phyloP scores from a whole-genome alignment of 2,113 vertebrate genomes.

The Tachycineta bicolor region DNA sequence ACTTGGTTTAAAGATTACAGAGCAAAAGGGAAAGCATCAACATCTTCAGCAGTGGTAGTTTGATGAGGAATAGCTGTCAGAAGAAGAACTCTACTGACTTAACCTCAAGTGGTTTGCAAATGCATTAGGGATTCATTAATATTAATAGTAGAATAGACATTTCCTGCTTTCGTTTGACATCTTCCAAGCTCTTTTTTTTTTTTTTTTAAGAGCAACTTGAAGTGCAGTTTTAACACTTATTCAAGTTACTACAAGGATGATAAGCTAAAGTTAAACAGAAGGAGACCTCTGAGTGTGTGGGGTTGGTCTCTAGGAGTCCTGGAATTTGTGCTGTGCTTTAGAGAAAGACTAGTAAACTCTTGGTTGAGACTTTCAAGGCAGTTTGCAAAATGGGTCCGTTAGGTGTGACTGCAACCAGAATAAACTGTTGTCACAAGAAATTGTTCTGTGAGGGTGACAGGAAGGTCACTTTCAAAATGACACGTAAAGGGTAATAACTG shows the following conservation, averaged over 20 bases:
- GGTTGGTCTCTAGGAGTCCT: slow-evolving; percentile 42
- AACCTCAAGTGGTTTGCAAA: slow-evolving; percentile 53
- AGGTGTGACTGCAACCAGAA: not conserved
- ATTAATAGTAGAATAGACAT: slow-evolving; percentile 54
- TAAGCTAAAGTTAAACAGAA: slow-evolving; percentile 51
- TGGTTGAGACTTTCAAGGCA: not conserved
- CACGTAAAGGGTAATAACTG: not conserved
- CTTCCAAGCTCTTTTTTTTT: not conserved
- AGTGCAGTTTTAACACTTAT: slow-evolving; percentile 39
- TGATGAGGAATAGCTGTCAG: slow-evolving; percentile 42
- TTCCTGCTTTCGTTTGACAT: slow-evolving; percentile 48
- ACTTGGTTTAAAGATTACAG: slow-evolving; percentile 47
- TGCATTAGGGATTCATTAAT: slow-evolving; percentile 62
- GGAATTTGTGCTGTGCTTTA: slow-evolving; percentile 47
- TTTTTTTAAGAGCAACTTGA: slow-evolving; percentile 2
- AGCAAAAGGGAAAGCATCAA: slow-evolving; percentile 63
- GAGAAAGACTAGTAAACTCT: not conserved
- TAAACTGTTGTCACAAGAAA: not conserved
- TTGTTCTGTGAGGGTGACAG: not conserved
- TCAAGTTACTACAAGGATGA: slow-evolving; percentile 21
- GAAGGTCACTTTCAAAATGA: slow-evolving; percentile 11
- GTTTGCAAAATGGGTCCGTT: not conserved
- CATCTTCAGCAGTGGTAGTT: slow-evolving; percentile 28
- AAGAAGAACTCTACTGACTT: slow-evolving; percentile 29
- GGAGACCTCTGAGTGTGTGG: slow-evolving; percentile 56